Conservation (phyloP, 2,888 invertebrate species). For the Scrobipalpa costella region DNA sequence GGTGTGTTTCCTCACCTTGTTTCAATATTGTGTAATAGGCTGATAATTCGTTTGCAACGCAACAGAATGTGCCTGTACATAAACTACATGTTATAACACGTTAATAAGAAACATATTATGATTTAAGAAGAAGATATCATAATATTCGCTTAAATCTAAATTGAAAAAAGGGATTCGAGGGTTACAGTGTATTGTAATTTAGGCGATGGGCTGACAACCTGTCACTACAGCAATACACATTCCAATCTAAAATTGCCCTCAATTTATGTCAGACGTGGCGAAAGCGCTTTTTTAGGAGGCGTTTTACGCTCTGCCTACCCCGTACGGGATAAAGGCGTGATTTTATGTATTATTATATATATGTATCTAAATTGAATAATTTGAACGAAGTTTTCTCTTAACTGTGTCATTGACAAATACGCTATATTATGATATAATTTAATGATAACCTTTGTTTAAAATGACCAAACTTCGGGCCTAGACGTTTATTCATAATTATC, state of each 20-base stretch:
- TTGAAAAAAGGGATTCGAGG: no score
- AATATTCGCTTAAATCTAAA: not conserved
- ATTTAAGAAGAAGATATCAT: not conserved
- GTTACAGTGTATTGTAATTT: no score
- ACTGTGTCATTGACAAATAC: slow-evolving; percentile 1
- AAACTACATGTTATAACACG: not conserved
- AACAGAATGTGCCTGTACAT: slow-evolving; percentile 11
- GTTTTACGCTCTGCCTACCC: not conserved
- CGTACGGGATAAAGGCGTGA: no score
- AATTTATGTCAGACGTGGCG: no score
- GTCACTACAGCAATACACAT: no score
- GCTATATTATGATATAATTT: no score
- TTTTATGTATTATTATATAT: not conserved
- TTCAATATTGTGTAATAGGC: slow-evolving; percentile 19
- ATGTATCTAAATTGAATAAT: not conserved
- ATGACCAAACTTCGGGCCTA: not conserved
- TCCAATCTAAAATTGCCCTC: no score
- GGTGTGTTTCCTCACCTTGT: slow-evolving; percentile 22
- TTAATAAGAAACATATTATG: not conserved
- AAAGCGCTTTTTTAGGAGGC: no score
- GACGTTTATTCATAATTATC: no score
- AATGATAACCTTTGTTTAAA: not conserved
- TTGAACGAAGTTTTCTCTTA: not conserved
- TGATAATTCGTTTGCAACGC: slow-evolving; percentile 12
- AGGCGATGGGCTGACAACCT: no score